These are phyloP conservation scores for Axis porcinus DNA, from an alignment of 2,113 vertebrate genomes.

Conservation along the genomic window DNA sequence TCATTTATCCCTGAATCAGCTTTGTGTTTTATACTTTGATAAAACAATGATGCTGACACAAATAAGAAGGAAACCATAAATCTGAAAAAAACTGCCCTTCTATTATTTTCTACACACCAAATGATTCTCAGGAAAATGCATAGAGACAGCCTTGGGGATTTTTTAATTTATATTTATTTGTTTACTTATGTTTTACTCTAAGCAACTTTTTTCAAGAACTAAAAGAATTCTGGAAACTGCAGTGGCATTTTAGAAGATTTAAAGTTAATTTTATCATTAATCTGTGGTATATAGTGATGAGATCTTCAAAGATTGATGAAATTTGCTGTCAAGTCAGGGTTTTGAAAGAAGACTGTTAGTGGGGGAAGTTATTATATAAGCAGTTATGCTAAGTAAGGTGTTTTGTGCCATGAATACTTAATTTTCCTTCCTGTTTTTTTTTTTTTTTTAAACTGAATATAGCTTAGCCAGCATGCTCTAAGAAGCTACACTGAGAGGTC, in stretches of 20 bases:
- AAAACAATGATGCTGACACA: not conserved
- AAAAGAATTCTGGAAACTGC: not conserved
- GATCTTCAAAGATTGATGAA: not conserved
- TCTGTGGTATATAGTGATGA: not conserved
- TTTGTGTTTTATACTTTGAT: conserved; percentile 39
- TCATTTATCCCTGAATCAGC: not conserved
- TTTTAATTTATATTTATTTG: not conserved
- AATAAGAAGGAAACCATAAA: not conserved
- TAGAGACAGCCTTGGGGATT: not conserved
- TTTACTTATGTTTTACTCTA: not conserved
- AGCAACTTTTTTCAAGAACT: conserved; percentile 4
- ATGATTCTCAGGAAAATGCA: not conserved
- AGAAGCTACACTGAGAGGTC: not conserved
- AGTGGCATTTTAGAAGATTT: not conserved
- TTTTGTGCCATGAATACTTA: not conserved
- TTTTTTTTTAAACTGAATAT: not conserved
- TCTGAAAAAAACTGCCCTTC: not conserved
- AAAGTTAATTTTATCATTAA: not conserved
- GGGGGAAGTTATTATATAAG: not conserved
- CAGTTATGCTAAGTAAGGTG: not conserved
- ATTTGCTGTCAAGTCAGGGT: not conserved
- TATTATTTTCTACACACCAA: not conserved
- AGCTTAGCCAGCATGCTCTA: not conserved
- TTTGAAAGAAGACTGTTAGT: not conserved
- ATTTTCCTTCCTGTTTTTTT: not conserved